These are phyloP conservation scores for Centropus unirufus DNA, from an alignment of 2,113 vertebrate genomes.

Conservation along the genomic window DNA sequence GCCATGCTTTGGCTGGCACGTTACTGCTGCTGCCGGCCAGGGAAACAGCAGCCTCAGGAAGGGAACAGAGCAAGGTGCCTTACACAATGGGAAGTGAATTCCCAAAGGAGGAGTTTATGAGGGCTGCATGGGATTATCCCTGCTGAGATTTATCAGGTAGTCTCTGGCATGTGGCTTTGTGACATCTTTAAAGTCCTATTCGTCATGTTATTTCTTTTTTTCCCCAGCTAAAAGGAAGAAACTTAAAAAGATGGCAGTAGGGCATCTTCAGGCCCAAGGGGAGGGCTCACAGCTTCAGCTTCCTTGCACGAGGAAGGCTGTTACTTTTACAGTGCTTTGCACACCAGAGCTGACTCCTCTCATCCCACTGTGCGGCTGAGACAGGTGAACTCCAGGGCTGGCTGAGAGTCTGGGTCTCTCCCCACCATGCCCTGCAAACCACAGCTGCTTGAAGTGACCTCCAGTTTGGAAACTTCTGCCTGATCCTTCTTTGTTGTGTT, in stretches of 20 bases:
- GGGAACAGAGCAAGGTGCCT: not conserved
- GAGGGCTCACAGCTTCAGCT: not conserved
- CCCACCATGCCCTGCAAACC: fast-evolving
- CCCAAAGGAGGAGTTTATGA: not conserved
- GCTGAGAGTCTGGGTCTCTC: not conserved
- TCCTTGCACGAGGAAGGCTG: not conserved
- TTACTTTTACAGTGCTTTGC: not conserved
- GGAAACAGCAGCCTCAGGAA: not conserved
- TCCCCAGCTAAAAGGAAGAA: not conserved
- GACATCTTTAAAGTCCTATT: not conserved
- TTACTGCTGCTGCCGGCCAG: not conserved
- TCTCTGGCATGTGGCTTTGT: not conserved
- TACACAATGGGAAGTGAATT: fast-evolving
- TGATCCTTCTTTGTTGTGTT: not conserved
- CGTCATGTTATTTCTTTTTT: fast-evolving
- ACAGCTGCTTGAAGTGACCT: not conserved
- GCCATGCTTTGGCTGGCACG: not conserved
- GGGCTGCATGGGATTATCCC: not conserved
- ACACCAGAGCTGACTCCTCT: not conserved
- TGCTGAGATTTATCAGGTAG: not conserved
- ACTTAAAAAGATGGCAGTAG: not conserved
- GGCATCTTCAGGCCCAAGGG: not conserved
- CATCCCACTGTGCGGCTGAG: not conserved
- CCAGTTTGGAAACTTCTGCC: not conserved
- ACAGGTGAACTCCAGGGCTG: fast-evolving